Conservation (phyloP, 2,888 invertebrate genomes). For the Eilema depressum region DNA sequence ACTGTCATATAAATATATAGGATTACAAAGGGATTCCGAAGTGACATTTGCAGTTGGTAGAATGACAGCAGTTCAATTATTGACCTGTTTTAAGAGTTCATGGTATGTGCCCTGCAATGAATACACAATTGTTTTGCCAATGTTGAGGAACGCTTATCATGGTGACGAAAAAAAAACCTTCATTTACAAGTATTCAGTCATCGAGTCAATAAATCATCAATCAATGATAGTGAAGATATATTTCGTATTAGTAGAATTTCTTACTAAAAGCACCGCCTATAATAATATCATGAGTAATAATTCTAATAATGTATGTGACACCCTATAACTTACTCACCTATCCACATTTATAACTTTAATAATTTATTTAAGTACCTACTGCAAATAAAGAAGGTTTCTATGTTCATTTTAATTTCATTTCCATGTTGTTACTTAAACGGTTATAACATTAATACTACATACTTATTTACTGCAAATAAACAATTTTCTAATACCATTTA, state of each 20-base stretch:
- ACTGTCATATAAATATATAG: too few species aligned
- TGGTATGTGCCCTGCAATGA: too few species aligned
- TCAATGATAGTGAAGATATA: background rate
- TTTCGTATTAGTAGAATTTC: constrained; percentile 2
- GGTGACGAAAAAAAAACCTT: background rate
- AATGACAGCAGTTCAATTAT: too few species aligned
- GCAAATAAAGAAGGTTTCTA: background rate
- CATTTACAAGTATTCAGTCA: background rate
- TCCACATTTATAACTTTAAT: background rate
- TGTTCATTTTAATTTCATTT: background rate
- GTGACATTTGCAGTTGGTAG: too few species aligned
- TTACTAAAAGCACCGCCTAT: background rate
- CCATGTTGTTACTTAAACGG: constrained; percentile 4
- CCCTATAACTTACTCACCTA: constrained; percentile 32
- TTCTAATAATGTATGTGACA: constrained; percentile 27
- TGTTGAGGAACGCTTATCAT: background rate
- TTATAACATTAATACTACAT: constrained; percentile 39
- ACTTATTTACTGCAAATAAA: constrained; percentile 41
- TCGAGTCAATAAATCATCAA: constrained; percentile 1
- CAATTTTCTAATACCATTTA: constrained; percentile 61
- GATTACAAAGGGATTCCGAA: too few species aligned
- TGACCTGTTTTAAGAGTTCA: too few species aligned
- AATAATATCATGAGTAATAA: constrained; percentile 16
- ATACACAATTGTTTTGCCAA: background rate
- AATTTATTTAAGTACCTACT: background rate